Base-by-base conservation (phyloP, 2,888 invertebrate species). In the Melikaiella ostensackeni region DNA sequence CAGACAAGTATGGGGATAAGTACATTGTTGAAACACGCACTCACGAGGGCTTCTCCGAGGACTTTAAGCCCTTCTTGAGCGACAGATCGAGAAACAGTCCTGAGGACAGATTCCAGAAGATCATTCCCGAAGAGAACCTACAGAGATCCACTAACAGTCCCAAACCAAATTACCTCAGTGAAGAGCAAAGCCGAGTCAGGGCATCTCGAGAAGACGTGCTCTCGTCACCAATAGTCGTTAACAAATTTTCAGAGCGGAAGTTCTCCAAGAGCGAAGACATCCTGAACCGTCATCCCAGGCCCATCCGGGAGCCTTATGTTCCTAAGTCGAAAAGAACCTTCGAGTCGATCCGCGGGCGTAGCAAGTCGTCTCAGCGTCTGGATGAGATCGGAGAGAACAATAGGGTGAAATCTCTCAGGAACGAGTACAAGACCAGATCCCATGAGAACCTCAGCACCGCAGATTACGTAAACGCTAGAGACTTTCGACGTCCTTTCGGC, bases 1-100 rank as follows among this genome's bases (percentile, higher is more conserved):
- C 88, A 13, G 89, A 90, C 77, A 90, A 91, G 55, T 89, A 89
- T 77, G 90, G 91, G 1, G 91, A 91, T 77, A 91, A 90, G 80
- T 91, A 90, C 74, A 87, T 90, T 66, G 88, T 91, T 0, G 88
- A 91, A 78, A 91, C 91, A 19, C 83, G 86, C 9, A 90, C 85
- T 9, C 90, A 90, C 76, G 87, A 88, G 38, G 85, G 88, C 11
- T 90, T 88, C 62, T 80, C 84, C n/a, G 88, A 88, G 50, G 86
- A 89, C 38, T 87, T 87, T 50, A 90, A 89, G 42, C 88, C 88
- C 1, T 87, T 88, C 62, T 84, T 89, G 66, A 87, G 88, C 70
- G 88, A 89, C 75, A 84, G 85, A 4, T 87, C 84, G 30, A 83
- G 88, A 61, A 87, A 83, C 74, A 89, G 88, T 30, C 89, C 89